A percentile compares a stretch with the other conserved stretches of the same genome.
These are phyloP conservation scores for Noctua fimbriata DNA, from an alignment of 2,888 invertebrate species.

Conservation along the genomic window DNA sequence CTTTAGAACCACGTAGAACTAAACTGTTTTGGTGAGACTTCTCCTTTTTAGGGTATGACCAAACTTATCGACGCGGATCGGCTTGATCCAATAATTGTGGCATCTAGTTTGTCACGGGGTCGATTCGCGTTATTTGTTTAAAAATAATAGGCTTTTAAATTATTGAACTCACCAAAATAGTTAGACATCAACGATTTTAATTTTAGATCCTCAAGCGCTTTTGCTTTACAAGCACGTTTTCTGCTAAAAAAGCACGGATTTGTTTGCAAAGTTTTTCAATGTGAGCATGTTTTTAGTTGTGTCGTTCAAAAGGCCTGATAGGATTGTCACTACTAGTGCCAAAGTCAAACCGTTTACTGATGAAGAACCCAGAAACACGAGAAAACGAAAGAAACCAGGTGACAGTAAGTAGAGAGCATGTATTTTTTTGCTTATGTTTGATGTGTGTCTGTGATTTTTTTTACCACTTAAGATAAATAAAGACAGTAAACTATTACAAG, in stretches of 20 bases:
- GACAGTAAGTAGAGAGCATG: conserved; percentile 85
- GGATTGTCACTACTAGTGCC: conserved; percentile 77
- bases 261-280: conserved; percentile 58
- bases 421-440: conserved; percentile 13
- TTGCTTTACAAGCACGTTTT: conserved; percentile 28
- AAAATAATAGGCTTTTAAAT: neutral
- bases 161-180: conserved; percentile 5
- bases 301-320: conserved; percentile 95
- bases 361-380: conserved; percentile 82
- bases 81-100: neutral
- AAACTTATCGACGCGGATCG: neutral
- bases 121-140: neutral
- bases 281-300: conserved; percentile 91
- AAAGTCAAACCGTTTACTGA: conserved; percentile 78
- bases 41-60: neutral
- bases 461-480: neutral
- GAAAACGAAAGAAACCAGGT: conserved; percentile 94
- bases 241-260: conserved; percentile 48
- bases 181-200: neutral
- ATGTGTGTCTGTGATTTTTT: conserved; percentile 30
- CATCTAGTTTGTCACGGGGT: neutral
- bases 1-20: neutral
- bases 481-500: neutral
- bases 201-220: conserved; percentile 5
- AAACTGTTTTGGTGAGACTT: conserved; percentile 17